Base-by-base conservation (phyloP, 2,888 invertebrate species). In the Dynastes maya region DNA sequence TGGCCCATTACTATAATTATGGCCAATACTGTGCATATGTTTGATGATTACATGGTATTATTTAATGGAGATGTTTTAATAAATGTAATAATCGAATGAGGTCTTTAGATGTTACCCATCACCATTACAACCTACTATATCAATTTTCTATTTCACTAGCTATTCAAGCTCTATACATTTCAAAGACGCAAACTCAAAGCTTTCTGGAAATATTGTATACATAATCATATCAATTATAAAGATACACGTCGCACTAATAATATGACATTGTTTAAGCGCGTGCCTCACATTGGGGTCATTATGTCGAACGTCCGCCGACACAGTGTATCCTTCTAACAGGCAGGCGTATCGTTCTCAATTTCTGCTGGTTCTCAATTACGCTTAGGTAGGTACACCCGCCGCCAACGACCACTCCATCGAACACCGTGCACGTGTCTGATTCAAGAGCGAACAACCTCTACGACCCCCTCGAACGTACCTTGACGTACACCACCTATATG, bases 341-440 rank as follows among this genome's bases (percentile, higher is more conserved):
- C 40, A 51, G 11, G 63, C 51, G 51, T 67, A 45, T 40, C 65
- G 49, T 51, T 51, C 45, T 68, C 68, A 68, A 5, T 67, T 16
- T 27, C 67, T 22, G 45, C 51, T 29, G 11, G 22, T 29, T 68
- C 51, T 51, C 51, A 51, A 68, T 68, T 68, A 68, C 68, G 68
- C 51, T 68, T 68, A 27, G 53, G 32, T 63, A 63, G 29, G 51
- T 68, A 68, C 68, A 51, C 68, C 51, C 51, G 22, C 29, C 51
- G 27, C 8, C 51, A 16, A 11, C 51, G 29, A 51, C 68, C 68
- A 68, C 68, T 68, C 29, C 51, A 68, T 68, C 27, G 51, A 68
- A 51, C 68, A 68, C 49, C 27, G 51, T 29, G 51, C 68, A 68
- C 68, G 68, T 68, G 68, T 27, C 68, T 68, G 68, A 51, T 68